Percentiles rank a stretch among this genome's conserved stretches.
Conservation (phyloP, 35 echinoderm and acorn worm genomes). For the Acanthaster planci region DNA sequence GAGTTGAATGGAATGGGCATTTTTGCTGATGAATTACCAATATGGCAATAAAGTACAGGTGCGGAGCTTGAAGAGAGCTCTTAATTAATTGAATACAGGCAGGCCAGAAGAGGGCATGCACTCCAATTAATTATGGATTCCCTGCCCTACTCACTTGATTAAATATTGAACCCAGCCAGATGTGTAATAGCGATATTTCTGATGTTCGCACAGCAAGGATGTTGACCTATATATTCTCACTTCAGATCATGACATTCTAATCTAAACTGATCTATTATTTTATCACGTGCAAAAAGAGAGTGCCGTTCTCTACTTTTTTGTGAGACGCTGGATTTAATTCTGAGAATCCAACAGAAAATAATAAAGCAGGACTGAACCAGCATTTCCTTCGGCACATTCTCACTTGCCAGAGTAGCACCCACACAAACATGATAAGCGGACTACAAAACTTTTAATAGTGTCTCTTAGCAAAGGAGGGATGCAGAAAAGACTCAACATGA, state of each 20-base stretch:
- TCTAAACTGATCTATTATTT: neutral
- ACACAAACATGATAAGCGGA: too few relatives aligned
- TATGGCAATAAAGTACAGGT: neutral
- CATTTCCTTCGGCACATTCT: too few relatives aligned
- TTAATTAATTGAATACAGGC: slow-evolving; percentile 27
- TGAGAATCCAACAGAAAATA: too few relatives aligned
- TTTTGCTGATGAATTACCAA: neutral
- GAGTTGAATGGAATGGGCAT: neutral
- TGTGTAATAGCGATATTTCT: neutral
- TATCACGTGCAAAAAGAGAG: neutral
- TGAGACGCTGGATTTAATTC: neutral
- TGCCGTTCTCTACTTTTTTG: neutral
- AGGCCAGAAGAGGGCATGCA: neutral
- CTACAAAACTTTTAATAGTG: too few relatives aligned
- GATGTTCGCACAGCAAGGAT: neutral
- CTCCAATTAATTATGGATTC: slow-evolving; percentile 16
- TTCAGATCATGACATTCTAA: neutral
- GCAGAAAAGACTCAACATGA: too few relatives aligned
- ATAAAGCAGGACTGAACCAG: too few relatives aligned
- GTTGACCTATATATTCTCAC: neutral
- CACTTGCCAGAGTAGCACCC: too few relatives aligned
- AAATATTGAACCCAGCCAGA: slow-evolving; percentile 22
- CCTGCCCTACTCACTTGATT: neutral
- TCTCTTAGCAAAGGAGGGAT: too few relatives aligned
- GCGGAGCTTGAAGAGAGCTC: neutral